Evolutionary conservation across 1,140 invertebrate genomes (phyloP), one percentile per base, ranked within the genome.

Genomic region (Schlechtendalia chinensis): DNA sequence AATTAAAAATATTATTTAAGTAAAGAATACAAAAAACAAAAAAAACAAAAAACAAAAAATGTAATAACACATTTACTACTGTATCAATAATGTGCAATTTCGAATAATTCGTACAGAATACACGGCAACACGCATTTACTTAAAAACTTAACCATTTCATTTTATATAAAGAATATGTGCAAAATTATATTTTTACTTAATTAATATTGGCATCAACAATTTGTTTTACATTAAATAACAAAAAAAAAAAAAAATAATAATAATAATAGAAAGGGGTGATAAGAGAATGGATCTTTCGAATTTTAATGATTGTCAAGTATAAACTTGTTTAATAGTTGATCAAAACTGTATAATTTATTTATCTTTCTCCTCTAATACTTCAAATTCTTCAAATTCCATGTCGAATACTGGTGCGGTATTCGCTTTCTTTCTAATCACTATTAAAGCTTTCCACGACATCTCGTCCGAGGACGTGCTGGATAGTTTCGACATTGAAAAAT

Each of bases 321-420:
- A 8, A 39, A 39, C 8, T 39, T 39, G 32, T 39, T 8, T 3
- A 8, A 3, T 8, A 39, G 32, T 8, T 8, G 8, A 39, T 39
- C 8, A 3, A 39, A 39, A 3, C 32, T 3, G 32, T n/a, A n/a
- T n/a, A n/a, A n/a, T n/a, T n/a, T n/a, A n/a, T n/a, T 81, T 72
- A 29, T 75, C 45, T 16, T 80, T 61, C 10, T 83, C 82, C 12
- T 83, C 81, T 19, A 83, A n/a, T 8, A 94, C 89, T 86, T 93
- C 91, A 82, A 93, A 94, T 82, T 92, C 90, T 85, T 94, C 92
- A 82, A 94, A 94, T 83, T 93, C 91, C 89, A 94, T 94, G 82
- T 93, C 92, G 11, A 91, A 90, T 83, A 91, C 91, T 29, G 91
- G 91, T 72, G 88, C 88, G 6, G 45, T 53, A 27, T 29, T 54